phyloP scores from a whole-genome alignment of 2,113 vertebrate genomes.

The Dolichotis patagonum region DNA sequence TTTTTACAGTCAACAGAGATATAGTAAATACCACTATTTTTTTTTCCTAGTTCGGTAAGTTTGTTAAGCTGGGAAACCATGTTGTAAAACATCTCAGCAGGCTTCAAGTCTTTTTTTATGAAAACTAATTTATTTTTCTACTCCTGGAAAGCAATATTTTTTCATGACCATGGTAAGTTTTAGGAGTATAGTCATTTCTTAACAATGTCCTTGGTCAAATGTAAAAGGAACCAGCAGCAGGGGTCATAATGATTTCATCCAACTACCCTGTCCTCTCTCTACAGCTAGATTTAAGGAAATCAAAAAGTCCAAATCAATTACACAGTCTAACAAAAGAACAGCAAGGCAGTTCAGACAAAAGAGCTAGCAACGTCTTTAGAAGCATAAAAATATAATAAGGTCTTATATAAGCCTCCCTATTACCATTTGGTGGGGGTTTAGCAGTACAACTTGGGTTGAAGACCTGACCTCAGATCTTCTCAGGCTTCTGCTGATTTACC shows the following conservation, averaged over 20 bases:
- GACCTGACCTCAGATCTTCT: background rate
- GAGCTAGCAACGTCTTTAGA: background rate
- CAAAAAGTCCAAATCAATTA: conserved; percentile 58
- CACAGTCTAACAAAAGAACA: conserved; percentile 62
- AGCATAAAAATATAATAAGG: background rate
- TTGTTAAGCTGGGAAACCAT: background rate
- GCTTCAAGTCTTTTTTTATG: background rate
- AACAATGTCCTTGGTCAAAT: background rate
- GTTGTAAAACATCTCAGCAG: background rate
- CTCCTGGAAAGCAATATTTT: conserved; percentile 14
- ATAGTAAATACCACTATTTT: background rate
- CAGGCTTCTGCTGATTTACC: background rate
- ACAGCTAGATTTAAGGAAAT: conserved; percentile 52
- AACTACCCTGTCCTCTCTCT: conserved; percentile 3
- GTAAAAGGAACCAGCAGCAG: conserved; percentile 42
- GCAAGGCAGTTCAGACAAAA: conserved; percentile 44
- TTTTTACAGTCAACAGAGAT: background rate
- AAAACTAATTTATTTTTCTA: conserved; percentile 15
- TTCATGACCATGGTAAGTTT: conserved; percentile 5
- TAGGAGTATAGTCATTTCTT: conserved; percentile 10
- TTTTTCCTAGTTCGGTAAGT: background rate
- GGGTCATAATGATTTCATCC: conserved; percentile 51
- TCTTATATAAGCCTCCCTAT: background rate
- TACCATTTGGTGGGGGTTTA: background rate
- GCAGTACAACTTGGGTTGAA: background rate